A percentile compares a stretch with the other conserved stretches of the same genome.
Conservation (phyloP, 2,113 vertebrate species). For the Nesoenas mayeri region DNA sequence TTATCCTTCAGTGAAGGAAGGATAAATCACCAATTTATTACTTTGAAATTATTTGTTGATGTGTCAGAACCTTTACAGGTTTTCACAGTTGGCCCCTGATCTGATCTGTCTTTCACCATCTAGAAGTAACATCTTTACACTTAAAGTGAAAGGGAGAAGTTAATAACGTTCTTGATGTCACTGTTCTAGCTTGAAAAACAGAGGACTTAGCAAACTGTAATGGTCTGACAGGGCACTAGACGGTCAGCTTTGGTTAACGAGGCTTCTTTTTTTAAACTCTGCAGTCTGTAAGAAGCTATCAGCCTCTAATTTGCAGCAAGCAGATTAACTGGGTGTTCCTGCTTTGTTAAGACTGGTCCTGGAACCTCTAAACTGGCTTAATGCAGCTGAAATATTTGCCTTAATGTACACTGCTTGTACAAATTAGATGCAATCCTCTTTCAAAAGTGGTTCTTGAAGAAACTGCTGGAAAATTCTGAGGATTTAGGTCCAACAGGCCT, state of each 20-base stretch:
- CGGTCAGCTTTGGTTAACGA: background rate
- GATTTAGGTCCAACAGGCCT: background rate
- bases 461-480: background rate
- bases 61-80: background rate
- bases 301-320: background rate
- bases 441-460: background rate
- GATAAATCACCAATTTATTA: background rate
- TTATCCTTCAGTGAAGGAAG: background rate
- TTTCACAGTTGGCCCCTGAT: background rate
- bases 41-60: background rate
- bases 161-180: background rate
- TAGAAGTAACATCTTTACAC: background rate
- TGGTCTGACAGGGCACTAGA: background rate
- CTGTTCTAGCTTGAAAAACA: background rate
- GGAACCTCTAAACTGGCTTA: background rate
- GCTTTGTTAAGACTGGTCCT: background rate
- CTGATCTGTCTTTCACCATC: background rate
- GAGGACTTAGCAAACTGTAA: background rate
- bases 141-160: accelerated
- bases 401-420: background rate
- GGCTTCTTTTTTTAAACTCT: background rate
- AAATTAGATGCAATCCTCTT: background rate
- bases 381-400: background rate
- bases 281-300: background rate
- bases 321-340: background rate